Base-by-base conservation (phyloP, 2,797 vertebrate genomes). In the Falco peregrinus region DNA sequence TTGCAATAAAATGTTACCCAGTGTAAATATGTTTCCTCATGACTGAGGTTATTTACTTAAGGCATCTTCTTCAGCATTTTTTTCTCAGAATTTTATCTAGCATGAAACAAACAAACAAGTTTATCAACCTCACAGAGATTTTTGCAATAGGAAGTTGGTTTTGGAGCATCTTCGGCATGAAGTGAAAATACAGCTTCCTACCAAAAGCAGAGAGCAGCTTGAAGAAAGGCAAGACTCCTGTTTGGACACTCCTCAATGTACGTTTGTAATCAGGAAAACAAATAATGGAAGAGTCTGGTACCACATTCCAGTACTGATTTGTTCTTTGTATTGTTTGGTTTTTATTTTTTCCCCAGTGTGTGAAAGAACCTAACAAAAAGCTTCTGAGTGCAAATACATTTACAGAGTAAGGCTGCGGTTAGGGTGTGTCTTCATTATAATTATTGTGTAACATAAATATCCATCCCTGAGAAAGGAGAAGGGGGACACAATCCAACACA, bases 391-490 rank as follows among this genome's bases (percentile, higher is more conserved):
- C 99, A 99, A 99, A 98, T 97, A 96, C 97, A 98, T 98, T 98
- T 98, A 97, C 98, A 98, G 97, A 98, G 97, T 98, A 99, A 99
- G 99, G 99, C 99, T 98, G 98, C 96, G 84, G 95, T 86, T 97
- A 98, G 97, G 98, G 97, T 98, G 97, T 98, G 98, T 98, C 98
- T 98, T 98, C 98, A 97, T 98, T 97, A 90, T 98, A 98, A 97
- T 98, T 98, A 98, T 98, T 98, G 97, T 98, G 98, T 99, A 98
- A 98, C 98, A 98, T 99, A 99, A 98, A 98, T 98, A 99, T 98
- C 98, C 98, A 99, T 99, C 99, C 99, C 99, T 99, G 99, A 99
- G 99, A 98, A 97, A 96, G 89, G 88, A 96, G 95, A 96, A 97
- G 94, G 97, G 86, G 92, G 85, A 93, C 94, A 98, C 98, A 98